These are phyloP conservation scores for Verasper variegatus DNA, from an alignment of 2,113 vertebrate species.

Conservation along the genomic window DNA sequence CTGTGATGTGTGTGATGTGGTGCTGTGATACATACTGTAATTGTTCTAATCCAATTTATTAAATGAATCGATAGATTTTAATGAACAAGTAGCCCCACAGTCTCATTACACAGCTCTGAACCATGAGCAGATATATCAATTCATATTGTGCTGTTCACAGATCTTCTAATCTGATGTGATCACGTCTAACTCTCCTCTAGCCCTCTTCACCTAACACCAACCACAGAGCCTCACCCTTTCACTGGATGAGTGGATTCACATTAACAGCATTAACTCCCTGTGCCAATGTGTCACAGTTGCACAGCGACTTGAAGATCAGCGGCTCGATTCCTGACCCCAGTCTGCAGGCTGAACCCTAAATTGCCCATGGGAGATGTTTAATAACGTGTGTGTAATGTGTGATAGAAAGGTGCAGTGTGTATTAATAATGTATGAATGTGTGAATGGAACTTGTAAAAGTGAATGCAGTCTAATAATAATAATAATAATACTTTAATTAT, in stretches of 20 bases:
- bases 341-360: background rate
- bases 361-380: too few species aligned
- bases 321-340: background rate
- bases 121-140: constrained; percentile 42
- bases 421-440: too few species aligned
- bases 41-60: constrained; percentile 51
- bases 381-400: too few species aligned
- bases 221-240: background rate
- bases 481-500: too few species aligned
- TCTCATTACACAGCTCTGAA: constrained; percentile 35
- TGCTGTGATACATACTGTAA: constrained; percentile 32
- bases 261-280: background rate
- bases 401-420: too few species aligned
- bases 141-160: constrained; percentile 27
- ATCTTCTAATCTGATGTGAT: constrained; percentile 39
- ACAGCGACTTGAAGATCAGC: background rate
- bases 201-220: background rate
- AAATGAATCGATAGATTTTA: constrained; percentile 57
- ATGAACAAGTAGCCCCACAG: constrained; percentile 34
- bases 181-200: constrained; percentile 16
- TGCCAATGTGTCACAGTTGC: too few species aligned
- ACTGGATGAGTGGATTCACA: constrained; percentile 12
- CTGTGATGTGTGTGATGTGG: constrained; percentile 33
- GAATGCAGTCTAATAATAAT: too few species aligned
- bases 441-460: too few species aligned